Conservation (phyloP, 1,140 invertebrate species). For the Anagrus nilaparvatae region DNA sequence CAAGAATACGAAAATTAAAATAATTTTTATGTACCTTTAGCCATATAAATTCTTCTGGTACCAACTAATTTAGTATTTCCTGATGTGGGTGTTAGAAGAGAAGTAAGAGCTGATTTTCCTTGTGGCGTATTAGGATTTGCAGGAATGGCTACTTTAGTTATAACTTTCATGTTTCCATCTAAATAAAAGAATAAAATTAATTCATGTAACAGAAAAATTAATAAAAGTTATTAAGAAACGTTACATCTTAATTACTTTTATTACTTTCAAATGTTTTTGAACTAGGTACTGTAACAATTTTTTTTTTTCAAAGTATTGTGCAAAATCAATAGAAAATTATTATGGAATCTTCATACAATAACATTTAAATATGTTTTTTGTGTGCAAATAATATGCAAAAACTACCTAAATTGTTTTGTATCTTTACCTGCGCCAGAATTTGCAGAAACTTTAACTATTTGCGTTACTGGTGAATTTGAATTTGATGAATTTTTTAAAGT, state of each 20-base stretch:
- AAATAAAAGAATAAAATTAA: constrained; percentile 19
- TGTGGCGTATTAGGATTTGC: constrained; percentile 43
- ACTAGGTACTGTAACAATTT: too few species aligned
- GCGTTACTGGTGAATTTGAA: constrained; percentile 28
- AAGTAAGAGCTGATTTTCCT: constrained; percentile 59
- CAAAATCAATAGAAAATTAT: too few species aligned
- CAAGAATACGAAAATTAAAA: constrained; percentile 5
- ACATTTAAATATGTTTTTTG: not conserved
- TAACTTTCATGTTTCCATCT: constrained; percentile 51
- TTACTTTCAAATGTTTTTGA: too few species aligned
- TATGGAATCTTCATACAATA: too few species aligned
- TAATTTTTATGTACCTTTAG: constrained; percentile 45
- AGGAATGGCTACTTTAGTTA: constrained; percentile 51
- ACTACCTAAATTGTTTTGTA: too few species aligned
- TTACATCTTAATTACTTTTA: too few species aligned
- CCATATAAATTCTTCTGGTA: constrained; percentile 67
- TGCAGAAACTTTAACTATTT: constrained; percentile 47
- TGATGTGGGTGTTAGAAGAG: constrained; percentile 53
- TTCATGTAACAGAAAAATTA: constrained; percentile 16
- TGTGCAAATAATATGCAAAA: not conserved
- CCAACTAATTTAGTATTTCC: constrained; percentile 56
- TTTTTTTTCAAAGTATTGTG: too few species aligned
- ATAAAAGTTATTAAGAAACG: too few species aligned
- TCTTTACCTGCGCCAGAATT: constrained; percentile 41
- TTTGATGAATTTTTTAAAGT: constrained; percentile 40